Conservation (phyloP, 2,888 invertebrate genomes). For the Syrista parreyssii region DNA sequence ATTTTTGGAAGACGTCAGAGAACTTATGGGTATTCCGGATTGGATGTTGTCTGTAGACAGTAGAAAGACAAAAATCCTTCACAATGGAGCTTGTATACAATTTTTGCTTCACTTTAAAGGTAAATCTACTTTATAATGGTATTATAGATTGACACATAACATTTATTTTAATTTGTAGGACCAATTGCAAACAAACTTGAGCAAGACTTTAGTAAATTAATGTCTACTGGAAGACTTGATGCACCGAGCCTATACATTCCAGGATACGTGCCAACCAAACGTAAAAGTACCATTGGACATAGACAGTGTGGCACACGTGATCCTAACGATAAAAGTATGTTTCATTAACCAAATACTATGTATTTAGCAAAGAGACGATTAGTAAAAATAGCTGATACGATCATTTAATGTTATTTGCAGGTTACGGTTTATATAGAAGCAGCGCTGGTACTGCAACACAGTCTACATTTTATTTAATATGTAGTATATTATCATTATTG, state of each 20-base stretch:
- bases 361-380: neutral
- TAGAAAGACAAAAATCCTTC: slow-evolving; percentile 80
- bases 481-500: neutral
- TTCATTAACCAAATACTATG: neutral
- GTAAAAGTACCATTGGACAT: slow-evolving; percentile 79
- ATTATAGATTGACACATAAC: slow-evolving; percentile 13
- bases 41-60: slow-evolving; percentile 92
- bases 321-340: slow-evolving; percentile 75
- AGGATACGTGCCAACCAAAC: slow-evolving; percentile 78
- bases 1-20: slow-evolving; percentile 84
- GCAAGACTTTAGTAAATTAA: slow-evolving; percentile 80
- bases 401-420: neutral
- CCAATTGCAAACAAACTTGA: slow-evolving; percentile 84
- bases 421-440: neutral
- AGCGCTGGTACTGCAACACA: neutral
- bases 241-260: slow-evolving; percentile 82
- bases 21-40: slow-evolving; percentile 86
- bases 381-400: neutral
- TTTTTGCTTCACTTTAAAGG: slow-evolving; percentile 88
- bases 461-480: neutral
- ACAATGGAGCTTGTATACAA: slow-evolving; percentile 85
- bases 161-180: slow-evolving; percentile 63
- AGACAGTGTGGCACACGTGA: slow-evolving; percentile 82
- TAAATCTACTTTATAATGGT: slow-evolving; percentile 27
- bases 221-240: slow-evolving; percentile 80